Percentiles rank a stretch among this genome's conserved stretches.
phyloP scores from a whole-genome alignment of 2,797 vertebrate genomes.

The Vespertilio murinus region DNA sequence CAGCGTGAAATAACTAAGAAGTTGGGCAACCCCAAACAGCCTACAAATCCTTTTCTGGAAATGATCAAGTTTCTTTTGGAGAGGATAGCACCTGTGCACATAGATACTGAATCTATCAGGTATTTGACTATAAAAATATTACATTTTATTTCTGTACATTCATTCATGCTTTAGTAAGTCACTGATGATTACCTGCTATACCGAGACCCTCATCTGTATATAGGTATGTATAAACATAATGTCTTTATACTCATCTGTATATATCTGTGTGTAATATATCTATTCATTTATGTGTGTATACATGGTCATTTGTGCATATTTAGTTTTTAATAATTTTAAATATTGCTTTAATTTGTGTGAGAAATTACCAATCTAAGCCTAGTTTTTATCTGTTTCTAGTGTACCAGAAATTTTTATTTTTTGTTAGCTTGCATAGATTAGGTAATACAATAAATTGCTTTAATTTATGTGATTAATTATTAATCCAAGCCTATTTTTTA shows the following conservation, averaged over 20 bases:
- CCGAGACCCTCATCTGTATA: not conserved
- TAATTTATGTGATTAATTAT: not conserved
- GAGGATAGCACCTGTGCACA: conserved; percentile 97
- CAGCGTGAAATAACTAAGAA: conserved; percentile 99
- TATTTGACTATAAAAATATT: conserved; percentile 32
- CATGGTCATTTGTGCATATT: not conserved
- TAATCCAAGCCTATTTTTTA: not conserved
- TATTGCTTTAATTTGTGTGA: not conserved
- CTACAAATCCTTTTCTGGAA: conserved; percentile 98
- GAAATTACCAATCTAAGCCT: not conserved
- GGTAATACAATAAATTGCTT: not conserved
- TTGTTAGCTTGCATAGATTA: not conserved
- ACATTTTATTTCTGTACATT: not conserved
- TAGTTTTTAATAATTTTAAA: not conserved
- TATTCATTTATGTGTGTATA: not conserved
- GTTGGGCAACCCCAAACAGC: conserved; percentile 96
- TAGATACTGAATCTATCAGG: conserved; percentile 95
- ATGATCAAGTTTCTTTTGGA: conserved; percentile 99
- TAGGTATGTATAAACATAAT: not conserved
- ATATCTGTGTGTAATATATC: not conserved
- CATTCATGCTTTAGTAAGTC: not conserved
- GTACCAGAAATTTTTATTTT: not conserved
- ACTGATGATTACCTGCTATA: not conserved
- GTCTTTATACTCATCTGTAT: not conserved
- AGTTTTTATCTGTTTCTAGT: not conserved